A percentile compares a stretch with the other conserved stretches of the same genome.
phyloP scores from a whole-genome alignment of 2,113 vertebrate genomes.

The Anarrhichthys ocellatus region DNA sequence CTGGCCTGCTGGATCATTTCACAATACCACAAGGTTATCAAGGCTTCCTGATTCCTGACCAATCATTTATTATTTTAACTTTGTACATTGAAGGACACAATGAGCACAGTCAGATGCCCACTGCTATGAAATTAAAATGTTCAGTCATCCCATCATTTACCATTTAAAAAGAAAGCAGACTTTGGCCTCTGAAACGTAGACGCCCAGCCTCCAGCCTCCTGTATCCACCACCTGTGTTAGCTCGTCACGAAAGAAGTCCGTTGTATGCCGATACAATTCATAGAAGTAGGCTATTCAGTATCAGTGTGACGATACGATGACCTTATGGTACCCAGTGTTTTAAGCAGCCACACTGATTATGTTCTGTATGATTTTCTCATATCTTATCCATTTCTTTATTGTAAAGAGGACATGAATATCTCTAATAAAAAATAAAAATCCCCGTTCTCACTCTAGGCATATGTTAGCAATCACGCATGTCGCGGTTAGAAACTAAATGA shows the following conservation, averaged over 20 bases:
- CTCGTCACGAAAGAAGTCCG: background rate
- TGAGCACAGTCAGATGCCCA: background rate
- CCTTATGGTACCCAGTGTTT: background rate
- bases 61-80: no score
- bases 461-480: background rate
- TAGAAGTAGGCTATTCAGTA: background rate
- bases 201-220: background rate
- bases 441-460: background rate
- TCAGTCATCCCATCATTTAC: background rate
- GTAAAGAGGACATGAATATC: background rate
- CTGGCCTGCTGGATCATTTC: background rate
- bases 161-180: constrained; percentile 6
- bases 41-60: background rate
- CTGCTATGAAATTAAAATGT: constrained; percentile 15
- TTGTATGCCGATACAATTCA: background rate
- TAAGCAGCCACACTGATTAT: background rate
- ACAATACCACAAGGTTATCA: background rate
- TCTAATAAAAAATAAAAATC: background rate
- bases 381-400: background rate
- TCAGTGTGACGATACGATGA: background rate
- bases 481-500: background rate
- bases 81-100: no score
- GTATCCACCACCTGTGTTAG: background rate
- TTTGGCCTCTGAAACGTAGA: constrained; percentile 8
- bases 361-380: background rate